phyloP scores from a whole-genome alignment of 2,888 invertebrate species.

The Tryphoninae sp. region DNA sequence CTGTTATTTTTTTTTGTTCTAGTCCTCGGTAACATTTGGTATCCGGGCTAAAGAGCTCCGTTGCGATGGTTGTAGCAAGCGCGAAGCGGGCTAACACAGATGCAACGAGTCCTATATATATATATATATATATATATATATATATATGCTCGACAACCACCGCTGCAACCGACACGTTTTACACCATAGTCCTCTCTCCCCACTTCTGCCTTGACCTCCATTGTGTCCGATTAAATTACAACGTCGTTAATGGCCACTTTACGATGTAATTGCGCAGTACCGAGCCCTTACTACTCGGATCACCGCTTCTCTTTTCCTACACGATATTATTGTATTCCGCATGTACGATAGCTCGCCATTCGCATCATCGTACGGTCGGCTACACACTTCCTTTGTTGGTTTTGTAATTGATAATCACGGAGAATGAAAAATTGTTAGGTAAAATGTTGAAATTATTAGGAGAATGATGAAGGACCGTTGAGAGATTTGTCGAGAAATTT shows the following conservation, averaged over 20 bases:
- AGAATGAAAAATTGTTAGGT: no score
- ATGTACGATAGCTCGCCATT: neutral
- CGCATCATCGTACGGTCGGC: no score
- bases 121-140: slow-evolving; percentile 60
- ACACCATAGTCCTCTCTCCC: slow-evolving; percentile 6
- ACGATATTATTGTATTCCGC: neutral
- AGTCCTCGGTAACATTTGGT: slow-evolving; percentile 77
- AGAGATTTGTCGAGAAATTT: no score
- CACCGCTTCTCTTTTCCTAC: slow-evolving; percentile 40
- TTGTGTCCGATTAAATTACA: slow-evolving; percentile 67
- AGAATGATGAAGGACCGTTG: no score
- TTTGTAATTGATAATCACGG: no score
- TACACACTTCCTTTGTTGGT: no score
- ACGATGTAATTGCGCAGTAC: slow-evolving; percentile 71
- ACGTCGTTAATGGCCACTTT: slow-evolving; percentile 76
- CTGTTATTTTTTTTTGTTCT: slow-evolving; percentile 70
- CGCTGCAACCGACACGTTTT: slow-evolving; percentile 6
- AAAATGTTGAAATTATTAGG: no score
- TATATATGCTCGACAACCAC: slow-evolving; percentile 34
- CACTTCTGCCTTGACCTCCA: slow-evolving; percentile 52
- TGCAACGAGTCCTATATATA: slow-evolving; percentile 50
- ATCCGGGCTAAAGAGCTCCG: slow-evolving; percentile 67
- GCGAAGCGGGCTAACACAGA: slow-evolving; percentile 48
- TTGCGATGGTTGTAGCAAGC: slow-evolving; percentile 44
- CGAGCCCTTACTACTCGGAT: slow-evolving; percentile 53